phyloP scores from a whole-genome alignment of 2,888 invertebrate species.

The Orchesellides sinensis region DNA sequence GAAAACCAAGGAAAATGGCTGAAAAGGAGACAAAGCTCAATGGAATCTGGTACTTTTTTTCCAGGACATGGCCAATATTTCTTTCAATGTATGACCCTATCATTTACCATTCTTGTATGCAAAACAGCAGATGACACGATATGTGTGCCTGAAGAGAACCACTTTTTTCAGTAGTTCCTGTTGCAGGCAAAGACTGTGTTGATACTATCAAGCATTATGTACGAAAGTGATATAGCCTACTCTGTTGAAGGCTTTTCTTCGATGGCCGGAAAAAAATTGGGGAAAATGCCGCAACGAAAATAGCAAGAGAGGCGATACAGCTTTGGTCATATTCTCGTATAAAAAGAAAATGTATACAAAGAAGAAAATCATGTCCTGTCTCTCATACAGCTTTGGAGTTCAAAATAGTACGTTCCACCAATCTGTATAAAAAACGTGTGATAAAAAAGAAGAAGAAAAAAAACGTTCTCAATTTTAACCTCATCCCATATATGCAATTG shows the following conservation, averaged over 20 bases:
- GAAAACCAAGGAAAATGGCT: not conserved
- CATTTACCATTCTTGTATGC: constrained; percentile 30
- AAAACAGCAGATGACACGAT: not conserved
- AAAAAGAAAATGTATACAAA: not conserved
- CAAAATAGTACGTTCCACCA: not conserved
- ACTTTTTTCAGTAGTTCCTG: too few relatives aligned
- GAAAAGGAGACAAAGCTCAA: constrained; percentile 12
- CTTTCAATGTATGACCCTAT: constrained; percentile 25
- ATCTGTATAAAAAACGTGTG: not conserved
- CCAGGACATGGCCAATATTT: constrained; percentile 46
- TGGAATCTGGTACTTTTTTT: constrained; percentile 1
- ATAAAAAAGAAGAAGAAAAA: constrained; percentile 22
- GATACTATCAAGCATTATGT: too few relatives aligned
- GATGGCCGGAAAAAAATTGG: not conserved
- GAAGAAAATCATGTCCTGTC: not conserved
- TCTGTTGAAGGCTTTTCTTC: too few relatives aligned
- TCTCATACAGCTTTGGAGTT: not conserved
- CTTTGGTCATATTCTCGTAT: not conserved
- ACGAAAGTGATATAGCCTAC: too few relatives aligned
- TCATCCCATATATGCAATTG: constrained; percentile 34
- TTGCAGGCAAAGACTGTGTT: too few relatives aligned
- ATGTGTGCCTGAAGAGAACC: too few relatives aligned
- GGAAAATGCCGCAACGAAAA: not conserved
- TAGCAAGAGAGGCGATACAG: not conserved
- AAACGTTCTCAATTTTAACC: constrained; percentile 39